Evolutionary conservation across 2,888 invertebrate genomes (phyloP).

Genomic region (Hecatera dysodea): DNA sequence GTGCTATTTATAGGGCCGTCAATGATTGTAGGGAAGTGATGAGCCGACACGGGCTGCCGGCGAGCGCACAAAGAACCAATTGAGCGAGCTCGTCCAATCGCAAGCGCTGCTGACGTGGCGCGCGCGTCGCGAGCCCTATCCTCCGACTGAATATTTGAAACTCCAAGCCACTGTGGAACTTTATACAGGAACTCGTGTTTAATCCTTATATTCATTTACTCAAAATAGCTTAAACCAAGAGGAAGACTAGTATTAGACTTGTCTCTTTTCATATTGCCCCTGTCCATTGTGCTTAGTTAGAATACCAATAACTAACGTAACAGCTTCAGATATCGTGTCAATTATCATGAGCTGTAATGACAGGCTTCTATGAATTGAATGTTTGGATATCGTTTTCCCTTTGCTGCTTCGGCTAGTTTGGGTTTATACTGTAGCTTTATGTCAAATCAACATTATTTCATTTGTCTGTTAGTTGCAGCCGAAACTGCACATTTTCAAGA

Average conservation of each 20-base stretch:
- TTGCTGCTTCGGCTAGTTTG: background rate
- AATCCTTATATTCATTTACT: conserved; percentile 16
- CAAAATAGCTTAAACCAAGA: conserved; percentile 4
- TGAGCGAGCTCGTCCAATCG: conserved; percentile 80
- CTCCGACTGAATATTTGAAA: conserved; percentile 45
- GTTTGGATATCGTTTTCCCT: background rate
- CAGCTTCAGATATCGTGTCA: conserved; percentile 7
- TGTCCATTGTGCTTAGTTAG: background rate
- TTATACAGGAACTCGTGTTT: conserved; percentile 26
- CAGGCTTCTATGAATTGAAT: background rate
- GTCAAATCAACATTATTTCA: conserved; percentile 11
- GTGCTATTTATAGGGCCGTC: conserved; percentile 80
- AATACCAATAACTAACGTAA: background rate
- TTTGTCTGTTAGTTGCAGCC: background rate
- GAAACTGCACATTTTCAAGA: background rate
- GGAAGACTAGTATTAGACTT: background rate
- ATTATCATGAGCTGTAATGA: conserved; percentile 3
- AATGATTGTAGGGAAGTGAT: conserved; percentile 77
- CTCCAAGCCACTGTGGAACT: conserved; percentile 39
- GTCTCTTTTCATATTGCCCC: background rate
- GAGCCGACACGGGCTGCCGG: conserved; percentile 73
- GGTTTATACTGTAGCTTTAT: background rate
- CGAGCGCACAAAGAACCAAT: conserved; percentile 82
- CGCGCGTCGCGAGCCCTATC: conserved; percentile 61
- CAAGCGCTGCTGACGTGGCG: conserved; percentile 70